These are phyloP conservation scores for Taurulus bubalis DNA, from an alignment of 2,113 vertebrate species.

Conservation along the genomic window DNA sequence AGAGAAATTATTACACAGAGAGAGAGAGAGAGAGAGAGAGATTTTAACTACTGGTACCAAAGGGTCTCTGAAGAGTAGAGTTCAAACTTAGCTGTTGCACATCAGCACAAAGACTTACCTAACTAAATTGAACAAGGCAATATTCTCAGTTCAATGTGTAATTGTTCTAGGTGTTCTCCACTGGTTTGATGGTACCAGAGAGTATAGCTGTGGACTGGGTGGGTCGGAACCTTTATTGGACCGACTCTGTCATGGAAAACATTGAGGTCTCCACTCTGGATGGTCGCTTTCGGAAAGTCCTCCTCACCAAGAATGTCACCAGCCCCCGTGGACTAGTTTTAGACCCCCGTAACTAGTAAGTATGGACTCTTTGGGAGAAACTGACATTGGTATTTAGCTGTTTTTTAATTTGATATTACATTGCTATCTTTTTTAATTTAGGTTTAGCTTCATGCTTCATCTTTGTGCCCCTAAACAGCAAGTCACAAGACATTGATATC, in stretches of 20 bases:
- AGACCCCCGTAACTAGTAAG: constrained; percentile 81
- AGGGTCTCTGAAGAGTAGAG: background rate
- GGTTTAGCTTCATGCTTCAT: background rate
- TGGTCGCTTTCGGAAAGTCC: constrained; percentile 78
- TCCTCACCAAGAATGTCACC: constrained; percentile 79
- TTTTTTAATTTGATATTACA: background rate
- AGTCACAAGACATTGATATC: background rate
- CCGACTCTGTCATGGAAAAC: constrained; percentile 80
- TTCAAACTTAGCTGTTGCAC: background rate
- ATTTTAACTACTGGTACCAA: background rate
- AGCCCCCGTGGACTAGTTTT: constrained; percentile 81
- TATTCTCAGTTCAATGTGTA: background rate
- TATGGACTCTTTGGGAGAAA: background rate
- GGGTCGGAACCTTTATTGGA: constrained; percentile 83
- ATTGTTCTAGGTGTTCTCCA: constrained; percentile 75
- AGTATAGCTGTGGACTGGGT: constrained; percentile 84
- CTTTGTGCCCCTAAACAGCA: background rate
- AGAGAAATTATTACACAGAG: background rate
- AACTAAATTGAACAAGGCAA: background rate
- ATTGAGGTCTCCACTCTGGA: constrained; percentile 84
- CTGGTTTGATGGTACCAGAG: constrained; percentile 78
- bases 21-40: too few relatives aligned
- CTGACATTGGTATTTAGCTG: background rate
- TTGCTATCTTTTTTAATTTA: background rate
- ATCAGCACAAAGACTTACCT: background rate